Base-by-base conservation (phyloP, 1,140 invertebrate species). In the Aphaenogaster rudis region DNA sequence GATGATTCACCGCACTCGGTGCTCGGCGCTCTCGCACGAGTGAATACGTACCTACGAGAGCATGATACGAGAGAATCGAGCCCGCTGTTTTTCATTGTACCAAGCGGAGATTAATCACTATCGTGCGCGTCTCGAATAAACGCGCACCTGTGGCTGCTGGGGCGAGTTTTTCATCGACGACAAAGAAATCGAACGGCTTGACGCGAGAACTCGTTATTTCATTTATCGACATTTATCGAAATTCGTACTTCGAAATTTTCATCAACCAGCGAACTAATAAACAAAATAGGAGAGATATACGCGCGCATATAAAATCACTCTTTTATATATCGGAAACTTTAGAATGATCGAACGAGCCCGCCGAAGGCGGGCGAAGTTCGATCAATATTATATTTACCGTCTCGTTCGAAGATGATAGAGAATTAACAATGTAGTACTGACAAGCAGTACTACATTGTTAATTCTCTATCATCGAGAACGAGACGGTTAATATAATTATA, bases 91-190 rank as follows among this genome's bases (percentile, higher is more conserved):
- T 78, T 69, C 78, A 69, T 52, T 57, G 13, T 59, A 78, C 50
- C 57, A 21, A 39, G 84, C 72, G 39, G 79, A 84, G 84, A 89
- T 90, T 90, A 90, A 90, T 90, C 89, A 87, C 89, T 87, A 86
- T 84, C 89, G 82, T 76, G 78, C 84, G 80, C 63, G 57, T 64
- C 71, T 74, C 86, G 88, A 87, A 90, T 90, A 86, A 71, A 90
- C 86, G 88, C 89, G 88, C 89, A 90, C 88, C 85, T 90, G 88
- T 90, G 88, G 86, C 89, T 86, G 61, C 89, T 61, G 78, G 78
- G 80, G 77, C 85, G 67, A 81, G 84, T 87, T 87, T 91, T 88
- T 91, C 88, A 91, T 88, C 88, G 77, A 86, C 86, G 88, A 86
- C 57, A 81, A 91, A 87, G 81, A 85, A 85, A 78, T 91, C 71